Conservation (phyloP, 2,888 invertebrate genomes). For the Cremastinae sp. region DNA sequence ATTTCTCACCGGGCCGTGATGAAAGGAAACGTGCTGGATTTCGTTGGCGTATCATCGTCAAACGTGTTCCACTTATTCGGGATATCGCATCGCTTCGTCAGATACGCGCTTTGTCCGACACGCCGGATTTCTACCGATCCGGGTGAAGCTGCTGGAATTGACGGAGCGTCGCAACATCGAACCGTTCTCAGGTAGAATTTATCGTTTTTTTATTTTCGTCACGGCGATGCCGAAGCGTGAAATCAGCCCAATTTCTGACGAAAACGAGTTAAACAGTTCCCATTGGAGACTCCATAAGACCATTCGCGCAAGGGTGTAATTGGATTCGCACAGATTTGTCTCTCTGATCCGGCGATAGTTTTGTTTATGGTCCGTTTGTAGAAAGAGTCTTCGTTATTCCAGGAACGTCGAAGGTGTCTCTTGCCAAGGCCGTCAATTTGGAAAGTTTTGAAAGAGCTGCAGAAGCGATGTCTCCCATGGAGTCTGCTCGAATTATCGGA, state of each 20-base stretch:
- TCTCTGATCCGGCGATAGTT: neutral
- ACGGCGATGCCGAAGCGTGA: constrained; percentile 41
- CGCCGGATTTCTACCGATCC: constrained; percentile 21
- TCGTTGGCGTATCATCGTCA: constrained; percentile 21
- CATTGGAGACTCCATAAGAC: neutral
- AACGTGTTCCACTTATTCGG: constrained; percentile 48
- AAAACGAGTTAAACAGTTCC: constrained; percentile 3
- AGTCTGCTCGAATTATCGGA: constrained; percentile 26
- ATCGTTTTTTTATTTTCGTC: constrained; percentile 22
- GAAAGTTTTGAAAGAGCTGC: neutral
- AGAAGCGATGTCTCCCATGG: neutral
- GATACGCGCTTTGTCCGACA: constrained; percentile 22
- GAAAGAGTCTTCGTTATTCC: neutral
- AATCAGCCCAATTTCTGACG: constrained; percentile 35
- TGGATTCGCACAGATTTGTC: constrained; percentile 32
- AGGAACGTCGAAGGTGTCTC: neutral
- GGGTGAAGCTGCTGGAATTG: constrained; percentile 28
- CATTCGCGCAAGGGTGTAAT: constrained; percentile 6
- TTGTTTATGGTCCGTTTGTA: constrained; percentile 13
- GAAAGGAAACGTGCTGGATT: constrained; percentile 47
- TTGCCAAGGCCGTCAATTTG: constrained; percentile 20
- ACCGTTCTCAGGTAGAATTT: constrained; percentile 21
- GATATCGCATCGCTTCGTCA: constrained; percentile 4
- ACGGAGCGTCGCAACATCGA: constrained; percentile 7
- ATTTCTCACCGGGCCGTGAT: constrained; percentile 46